Percentiles rank a stretch among this genome's conserved stretches.
Conservation (phyloP, 2,113 vertebrate genomes). For the Mungos mungo region DNA sequence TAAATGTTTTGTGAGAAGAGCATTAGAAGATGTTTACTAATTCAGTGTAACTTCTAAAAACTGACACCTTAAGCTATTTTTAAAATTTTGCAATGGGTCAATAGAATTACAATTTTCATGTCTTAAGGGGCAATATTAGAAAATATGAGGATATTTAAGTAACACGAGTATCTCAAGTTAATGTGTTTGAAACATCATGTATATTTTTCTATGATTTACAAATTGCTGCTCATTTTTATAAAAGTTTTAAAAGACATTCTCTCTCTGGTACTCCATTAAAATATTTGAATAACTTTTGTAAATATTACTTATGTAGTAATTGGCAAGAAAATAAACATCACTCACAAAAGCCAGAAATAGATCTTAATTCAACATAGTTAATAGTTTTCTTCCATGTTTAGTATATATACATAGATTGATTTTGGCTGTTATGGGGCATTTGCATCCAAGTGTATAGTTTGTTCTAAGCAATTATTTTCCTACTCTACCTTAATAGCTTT, state of each 20-base stretch:
- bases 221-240: background rate
- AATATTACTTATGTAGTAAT: background rate
- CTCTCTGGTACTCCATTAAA: background rate
- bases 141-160: background rate
- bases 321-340: conserved; percentile 25
- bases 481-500: background rate
- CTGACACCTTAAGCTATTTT: background rate
- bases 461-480: conserved; percentile 21
- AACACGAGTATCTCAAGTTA: background rate
- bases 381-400: conserved; percentile 17
- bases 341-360: background rate
- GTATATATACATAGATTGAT: background rate
- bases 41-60: background rate
- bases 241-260: conserved; percentile 15
- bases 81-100: background rate
- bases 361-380: conserved; percentile 15
- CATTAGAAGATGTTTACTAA: background rate
- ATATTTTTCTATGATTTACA: conserved; percentile 8
- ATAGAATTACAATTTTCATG: background rate
- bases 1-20: background rate
- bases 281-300: background rate
- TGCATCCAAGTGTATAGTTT: background rate
- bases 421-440: background rate
- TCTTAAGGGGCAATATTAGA: background rate
- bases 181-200: background rate